Conservation (phyloP, 2,888 invertebrate species). For the Muschampia plurimacula region DNA sequence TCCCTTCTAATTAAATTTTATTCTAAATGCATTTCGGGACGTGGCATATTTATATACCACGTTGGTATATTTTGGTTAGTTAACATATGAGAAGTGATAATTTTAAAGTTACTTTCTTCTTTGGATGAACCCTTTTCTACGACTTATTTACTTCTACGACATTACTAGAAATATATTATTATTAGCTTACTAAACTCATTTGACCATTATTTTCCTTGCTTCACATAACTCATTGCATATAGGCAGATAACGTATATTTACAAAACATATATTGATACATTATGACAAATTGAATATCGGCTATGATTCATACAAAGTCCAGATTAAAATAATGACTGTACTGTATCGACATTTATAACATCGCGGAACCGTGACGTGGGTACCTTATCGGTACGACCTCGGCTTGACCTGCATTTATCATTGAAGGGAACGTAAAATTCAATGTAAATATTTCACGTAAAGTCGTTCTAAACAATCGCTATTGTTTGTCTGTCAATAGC, state of each 20-base stretch:
- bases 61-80: neutral
- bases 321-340: conserved; percentile 36
- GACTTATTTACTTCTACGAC: too few relatives aligned
- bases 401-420: conserved; percentile 50
- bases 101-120: too few relatives aligned
- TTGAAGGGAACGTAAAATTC: conserved; percentile 46
- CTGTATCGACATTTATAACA: conserved; percentile 34
- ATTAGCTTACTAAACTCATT: conserved; percentile 33
- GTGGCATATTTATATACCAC: neutral
- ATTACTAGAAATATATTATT: too few relatives aligned
- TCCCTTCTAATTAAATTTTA: conserved; percentile 22
- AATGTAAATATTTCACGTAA: conserved; percentile 38
- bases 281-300: conserved; percentile 36
- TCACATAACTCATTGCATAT: conserved; percentile 18
- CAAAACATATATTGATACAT: conserved; percentile 23
- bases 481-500: conserved; percentile 75
- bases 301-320: conserved; percentile 37
- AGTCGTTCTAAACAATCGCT: conserved; percentile 56
- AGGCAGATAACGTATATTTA: conserved; percentile 33
- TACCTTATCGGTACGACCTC: conserved; percentile 49
- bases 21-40: neutral
- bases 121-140: too few relatives aligned
- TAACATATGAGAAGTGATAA: too few relatives aligned
- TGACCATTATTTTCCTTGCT: conserved; percentile 21
- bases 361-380: conserved; percentile 44